A percentile compares a stretch with the other conserved stretches of the same genome.
Conservation (phyloP, 2,113 vertebrate genomes). For the Hypocryptadius cinnamomeus region DNA sequence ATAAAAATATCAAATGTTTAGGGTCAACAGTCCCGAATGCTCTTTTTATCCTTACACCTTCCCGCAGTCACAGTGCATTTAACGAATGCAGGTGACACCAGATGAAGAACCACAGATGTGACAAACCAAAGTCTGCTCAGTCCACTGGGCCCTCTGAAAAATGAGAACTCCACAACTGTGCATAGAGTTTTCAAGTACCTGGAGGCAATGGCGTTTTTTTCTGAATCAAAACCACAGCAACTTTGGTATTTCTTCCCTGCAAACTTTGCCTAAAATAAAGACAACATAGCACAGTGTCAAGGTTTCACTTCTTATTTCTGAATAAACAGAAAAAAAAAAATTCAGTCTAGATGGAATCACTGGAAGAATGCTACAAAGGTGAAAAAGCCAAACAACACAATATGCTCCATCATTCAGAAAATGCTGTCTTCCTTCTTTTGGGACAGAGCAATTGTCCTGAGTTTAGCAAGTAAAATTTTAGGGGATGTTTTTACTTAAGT, state of each 20-base stretch:
- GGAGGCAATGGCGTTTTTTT: conserved; percentile 97
- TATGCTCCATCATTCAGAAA: background rate
- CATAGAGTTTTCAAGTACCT: conserved; percentile 69
- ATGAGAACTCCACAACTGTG: background rate
- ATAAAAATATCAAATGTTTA: background rate
- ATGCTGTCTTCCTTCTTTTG: background rate
- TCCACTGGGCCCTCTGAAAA: background rate
- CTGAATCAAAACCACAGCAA: conserved; percentile 96
- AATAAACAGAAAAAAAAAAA: background rate
- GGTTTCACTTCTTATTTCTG: background rate
- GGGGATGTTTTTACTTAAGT: background rate
- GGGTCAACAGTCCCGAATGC: background rate
- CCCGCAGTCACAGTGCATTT: background rate
- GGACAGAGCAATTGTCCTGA: background rate
- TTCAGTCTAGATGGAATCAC: background rate
- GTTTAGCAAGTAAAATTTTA: background rate
- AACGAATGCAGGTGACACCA: background rate
- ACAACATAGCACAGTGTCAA: background rate
- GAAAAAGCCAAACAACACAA: background rate
- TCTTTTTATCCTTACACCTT: background rate
- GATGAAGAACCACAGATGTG: background rate
- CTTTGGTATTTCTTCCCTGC: conserved; percentile 96
- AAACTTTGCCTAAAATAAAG: conserved; percentile 84
- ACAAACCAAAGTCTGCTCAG: background rate
- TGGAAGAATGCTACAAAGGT: background rate